Evolutionary conservation across 2,888 invertebrate species (phyloP).

Genomic region (Timema podura): DNA sequence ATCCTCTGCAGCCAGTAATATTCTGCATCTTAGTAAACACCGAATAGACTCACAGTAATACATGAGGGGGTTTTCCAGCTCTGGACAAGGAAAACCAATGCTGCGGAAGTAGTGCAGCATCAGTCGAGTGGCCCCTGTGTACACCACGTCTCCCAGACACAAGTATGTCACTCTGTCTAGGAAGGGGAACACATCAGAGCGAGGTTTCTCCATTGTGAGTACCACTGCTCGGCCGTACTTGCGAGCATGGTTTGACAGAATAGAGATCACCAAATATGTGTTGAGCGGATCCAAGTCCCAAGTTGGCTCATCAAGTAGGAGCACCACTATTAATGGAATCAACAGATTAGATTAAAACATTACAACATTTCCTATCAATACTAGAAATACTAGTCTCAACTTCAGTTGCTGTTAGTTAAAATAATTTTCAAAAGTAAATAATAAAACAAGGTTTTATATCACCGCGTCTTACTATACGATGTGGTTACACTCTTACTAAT

Average conservation of each 20-base stretch:
- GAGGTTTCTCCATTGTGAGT: conserved; percentile 87
- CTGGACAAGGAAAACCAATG: conserved; percentile 95
- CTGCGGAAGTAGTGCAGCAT: conserved; percentile 93
- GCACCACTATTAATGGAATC: conserved; percentile 62
- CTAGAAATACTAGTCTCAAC: neutral
- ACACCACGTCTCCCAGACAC: conserved; percentile 87
- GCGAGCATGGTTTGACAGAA: conserved; percentile 74
- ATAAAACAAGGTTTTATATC: too few species aligned
- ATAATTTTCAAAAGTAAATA: too few species aligned
- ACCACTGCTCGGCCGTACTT: conserved; percentile 88
- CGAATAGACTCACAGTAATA: conserved; percentile 75
- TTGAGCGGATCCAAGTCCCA: conserved; percentile 92
- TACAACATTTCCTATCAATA: neutral
- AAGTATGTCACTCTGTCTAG: conserved; percentile 87
- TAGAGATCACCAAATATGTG: conserved; percentile 91
- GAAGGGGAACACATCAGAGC: conserved; percentile 93
- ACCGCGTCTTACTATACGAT: too few species aligned
- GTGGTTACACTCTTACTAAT: too few species aligned
- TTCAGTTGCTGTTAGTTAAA: neutral
- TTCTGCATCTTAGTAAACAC: too few species aligned
- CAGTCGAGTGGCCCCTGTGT: conserved; percentile 85
- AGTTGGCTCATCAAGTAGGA: conserved; percentile 90
- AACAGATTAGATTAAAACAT: neutral
- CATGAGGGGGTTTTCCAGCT: conserved; percentile 96
- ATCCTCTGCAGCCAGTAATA: too few species aligned